Evolutionary conservation across 1,140 invertebrate genomes (phyloP).

Genomic region (Chironomus tepperi): DNA sequence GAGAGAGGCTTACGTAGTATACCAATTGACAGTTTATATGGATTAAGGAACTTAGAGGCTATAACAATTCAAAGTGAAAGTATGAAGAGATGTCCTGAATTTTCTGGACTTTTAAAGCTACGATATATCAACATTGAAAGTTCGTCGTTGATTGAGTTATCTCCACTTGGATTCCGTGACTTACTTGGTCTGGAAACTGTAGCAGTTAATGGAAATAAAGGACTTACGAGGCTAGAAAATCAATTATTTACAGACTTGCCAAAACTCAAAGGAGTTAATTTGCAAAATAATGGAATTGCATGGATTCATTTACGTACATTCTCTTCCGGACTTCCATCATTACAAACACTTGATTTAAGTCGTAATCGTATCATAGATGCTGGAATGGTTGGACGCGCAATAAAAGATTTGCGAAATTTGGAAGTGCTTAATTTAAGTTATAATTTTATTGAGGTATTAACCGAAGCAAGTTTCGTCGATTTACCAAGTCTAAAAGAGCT

Average conservation of each 20-base stretch:
- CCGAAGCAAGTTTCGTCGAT: constrained; percentile 72
- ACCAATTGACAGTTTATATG: constrained; percentile 65
- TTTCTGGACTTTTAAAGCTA: constrained; percentile 53
- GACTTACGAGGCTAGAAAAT: constrained; percentile 56
- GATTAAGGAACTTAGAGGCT: constrained; percentile 66
- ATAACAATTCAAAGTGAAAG: constrained; percentile 67
- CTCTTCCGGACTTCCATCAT: constrained; percentile 51
- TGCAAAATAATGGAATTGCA: constrained; percentile 66
- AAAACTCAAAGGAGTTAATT: constrained; percentile 60
- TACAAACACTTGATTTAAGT: constrained; percentile 60
- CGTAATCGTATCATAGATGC: constrained; percentile 67
- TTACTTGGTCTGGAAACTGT: constrained; percentile 64
- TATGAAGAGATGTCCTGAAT: constrained; percentile 60
- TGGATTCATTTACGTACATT: constrained; percentile 70
- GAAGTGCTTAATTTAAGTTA: constrained; percentile 57
- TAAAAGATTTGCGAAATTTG: constrained; percentile 61
- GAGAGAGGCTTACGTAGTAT: constrained; percentile 69
- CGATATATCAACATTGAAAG: constrained; percentile 62
- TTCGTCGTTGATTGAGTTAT: constrained; percentile 55
- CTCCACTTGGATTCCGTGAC: constrained; percentile 60
- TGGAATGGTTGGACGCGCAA: constrained; percentile 63
- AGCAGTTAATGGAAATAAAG: constrained; percentile 58
- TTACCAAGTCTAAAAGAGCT: constrained; percentile 59
- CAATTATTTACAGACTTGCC: constrained; percentile 66
- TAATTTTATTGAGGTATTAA: constrained; percentile 60